Conservation (phyloP, 2,113 vertebrate species). For the Calidris pugnax region DNA sequence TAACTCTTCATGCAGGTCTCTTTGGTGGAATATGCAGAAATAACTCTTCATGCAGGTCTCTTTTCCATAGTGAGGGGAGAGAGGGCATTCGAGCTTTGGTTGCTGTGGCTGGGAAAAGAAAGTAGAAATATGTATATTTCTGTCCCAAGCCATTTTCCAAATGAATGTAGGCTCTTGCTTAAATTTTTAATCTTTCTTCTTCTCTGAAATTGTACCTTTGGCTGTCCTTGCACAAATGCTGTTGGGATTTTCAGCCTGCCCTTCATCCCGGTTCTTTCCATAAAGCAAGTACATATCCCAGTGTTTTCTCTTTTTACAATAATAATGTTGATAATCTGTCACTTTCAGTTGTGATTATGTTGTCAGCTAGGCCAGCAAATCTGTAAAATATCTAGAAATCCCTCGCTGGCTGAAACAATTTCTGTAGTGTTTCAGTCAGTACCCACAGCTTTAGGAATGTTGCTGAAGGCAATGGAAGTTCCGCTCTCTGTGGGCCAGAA, state of each 20-base stretch:
- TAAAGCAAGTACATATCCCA: conserved; percentile 57
- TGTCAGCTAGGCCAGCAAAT: conserved; percentile 78
- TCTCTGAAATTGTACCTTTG: background rate
- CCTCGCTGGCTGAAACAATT: conserved; percentile 70
- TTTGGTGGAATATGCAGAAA: background rate
- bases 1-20: background rate
- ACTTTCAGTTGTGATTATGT: conserved; percentile 76
- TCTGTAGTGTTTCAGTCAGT: conserved; percentile 69
- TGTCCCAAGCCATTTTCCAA: background rate
- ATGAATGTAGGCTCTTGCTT: background rate
- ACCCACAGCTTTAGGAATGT: conserved; percentile 55
- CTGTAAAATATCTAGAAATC: conserved; percentile 78
- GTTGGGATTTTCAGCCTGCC: conserved; percentile 30
- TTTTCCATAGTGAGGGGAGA: background rate
- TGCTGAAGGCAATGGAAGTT: conserved; percentile 65
- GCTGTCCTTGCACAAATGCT: background rate
- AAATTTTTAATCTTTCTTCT: background rate
- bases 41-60: background rate
- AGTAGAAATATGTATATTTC: background rate
- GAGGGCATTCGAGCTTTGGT: background rate
- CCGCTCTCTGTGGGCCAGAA: conserved; percentile 34
- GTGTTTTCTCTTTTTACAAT: conserved; percentile 68
- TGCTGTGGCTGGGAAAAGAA: background rate
- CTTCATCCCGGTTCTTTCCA: conserved; percentile 25
- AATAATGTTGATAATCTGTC: conserved; percentile 77